Evolutionary conservation across 2,113 vertebrate species (phyloP).

Genomic region (Neolamprologus modestus): DNA sequence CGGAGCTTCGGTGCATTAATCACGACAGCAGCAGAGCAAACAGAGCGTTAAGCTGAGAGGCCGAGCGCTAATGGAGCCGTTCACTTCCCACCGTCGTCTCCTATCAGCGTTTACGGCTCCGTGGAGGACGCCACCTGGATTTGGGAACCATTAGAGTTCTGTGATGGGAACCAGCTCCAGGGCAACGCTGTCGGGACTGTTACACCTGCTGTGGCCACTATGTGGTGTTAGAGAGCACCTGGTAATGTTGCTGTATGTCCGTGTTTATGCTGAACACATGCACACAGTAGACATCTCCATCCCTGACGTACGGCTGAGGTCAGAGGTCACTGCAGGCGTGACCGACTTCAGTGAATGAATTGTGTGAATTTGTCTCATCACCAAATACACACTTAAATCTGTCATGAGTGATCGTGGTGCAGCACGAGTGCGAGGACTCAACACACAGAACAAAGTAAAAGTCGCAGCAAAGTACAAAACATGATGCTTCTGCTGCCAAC

Average conservation of each 20-base stretch:
- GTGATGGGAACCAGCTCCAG: not conserved
- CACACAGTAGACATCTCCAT: not conserved
- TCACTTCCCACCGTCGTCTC: conserved; percentile 96
- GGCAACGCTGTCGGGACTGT: not conserved
- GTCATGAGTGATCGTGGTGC: not conserved
- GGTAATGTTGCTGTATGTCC: rapidly evolving
- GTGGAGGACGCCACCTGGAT: conserved; percentile 41
- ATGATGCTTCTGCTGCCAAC: not conserved
- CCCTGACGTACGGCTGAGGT: not conserved
- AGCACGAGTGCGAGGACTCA: rapidly evolving
- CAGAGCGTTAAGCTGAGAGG: not conserved
- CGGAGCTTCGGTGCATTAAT: not conserved
- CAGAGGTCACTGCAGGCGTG: not conserved
- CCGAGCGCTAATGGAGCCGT: conserved; percentile 51
- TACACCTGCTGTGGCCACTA: not conserved
- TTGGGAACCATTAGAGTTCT: not conserved
- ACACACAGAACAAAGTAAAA: not conserved
- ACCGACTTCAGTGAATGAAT: rapidly evolving
- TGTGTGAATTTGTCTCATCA: not conserved
- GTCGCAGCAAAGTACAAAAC: not conserved
- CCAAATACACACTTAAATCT: not conserved
- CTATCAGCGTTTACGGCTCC: conserved; percentile 88
- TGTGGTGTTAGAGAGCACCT: not conserved
- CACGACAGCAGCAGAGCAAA: not conserved
- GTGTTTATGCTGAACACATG: no score